These are phyloP conservation scores for Scomberomorus guttatus DNA, from an alignment of 2,797 vertebrate species.

Conservation along the genomic window DNA sequence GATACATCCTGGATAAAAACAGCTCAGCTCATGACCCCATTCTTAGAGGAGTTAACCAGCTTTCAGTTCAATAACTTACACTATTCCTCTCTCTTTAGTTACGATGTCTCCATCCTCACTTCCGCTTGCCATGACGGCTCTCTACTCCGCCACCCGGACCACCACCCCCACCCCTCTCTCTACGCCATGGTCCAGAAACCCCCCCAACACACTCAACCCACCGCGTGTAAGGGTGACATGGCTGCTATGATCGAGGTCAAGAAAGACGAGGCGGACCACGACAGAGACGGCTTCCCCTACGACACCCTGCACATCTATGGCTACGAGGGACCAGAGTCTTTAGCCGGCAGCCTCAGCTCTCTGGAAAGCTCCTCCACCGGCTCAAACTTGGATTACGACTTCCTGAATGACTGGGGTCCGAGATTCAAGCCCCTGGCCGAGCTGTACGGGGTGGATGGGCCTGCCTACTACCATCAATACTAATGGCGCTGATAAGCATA, in stretches of 20 bases:
- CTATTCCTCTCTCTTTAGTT: constrained; percentile 73
- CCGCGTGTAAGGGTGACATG: constrained; percentile 91
- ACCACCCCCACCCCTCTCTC: constrained; percentile 72
- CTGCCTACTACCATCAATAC: constrained; percentile 84
- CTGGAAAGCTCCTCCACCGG: constrained; percentile 90
- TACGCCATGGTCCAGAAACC: constrained; percentile 91
- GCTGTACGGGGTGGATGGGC: constrained; percentile 90
- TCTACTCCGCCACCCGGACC: constrained; percentile 73
- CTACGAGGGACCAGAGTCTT: constrained; percentile 93
- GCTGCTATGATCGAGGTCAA: constrained; percentile 95
- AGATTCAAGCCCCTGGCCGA: constrained; percentile 95
- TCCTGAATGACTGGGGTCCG: constrained; percentile 96
- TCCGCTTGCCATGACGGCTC: constrained; percentile 87
- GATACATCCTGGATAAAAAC: not conserved
- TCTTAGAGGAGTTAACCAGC: not conserved
- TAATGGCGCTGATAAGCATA: constrained; percentile 67
- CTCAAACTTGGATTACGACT: constrained; percentile 94
- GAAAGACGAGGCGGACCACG: constrained; percentile 95
- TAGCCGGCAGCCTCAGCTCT: constrained; percentile 95
- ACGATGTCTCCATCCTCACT: constrained; percentile 95
- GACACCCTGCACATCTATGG: constrained; percentile 97
- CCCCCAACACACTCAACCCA: constrained; percentile 55
- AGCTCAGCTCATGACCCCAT: not conserved
- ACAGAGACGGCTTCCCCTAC: constrained; percentile 91
- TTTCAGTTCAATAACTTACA: not conserved